These are phyloP conservation scores for Pempheris klunzingeri DNA, from an alignment of 2,797 vertebrate species.

Conservation along the genomic window DNA sequence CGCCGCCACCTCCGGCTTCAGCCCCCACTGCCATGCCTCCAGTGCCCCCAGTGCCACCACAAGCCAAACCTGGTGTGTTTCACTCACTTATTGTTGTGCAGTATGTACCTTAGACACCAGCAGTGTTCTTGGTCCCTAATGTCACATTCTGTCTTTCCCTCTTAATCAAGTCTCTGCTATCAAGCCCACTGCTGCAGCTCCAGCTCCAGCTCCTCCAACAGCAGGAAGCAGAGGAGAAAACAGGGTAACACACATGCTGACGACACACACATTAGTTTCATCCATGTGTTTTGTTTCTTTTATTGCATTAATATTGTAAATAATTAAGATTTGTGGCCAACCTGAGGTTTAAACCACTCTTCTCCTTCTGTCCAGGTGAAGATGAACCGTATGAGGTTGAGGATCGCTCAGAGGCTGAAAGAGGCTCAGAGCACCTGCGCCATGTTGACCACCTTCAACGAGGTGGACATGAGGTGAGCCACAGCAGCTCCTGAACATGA, in stretches of 20 bases:
- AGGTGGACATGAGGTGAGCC: conserved; percentile 95
- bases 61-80: conserved; percentile 83
- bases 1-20: conserved; percentile 56
- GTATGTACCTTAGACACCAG: neutral
- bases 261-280: neutral
- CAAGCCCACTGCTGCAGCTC: conserved; percentile 84
- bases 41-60: conserved; percentile 84
- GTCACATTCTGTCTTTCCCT: neutral
- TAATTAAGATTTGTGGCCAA: neutral
- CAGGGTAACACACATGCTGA: conserved; percentile 58
- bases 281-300: neutral
- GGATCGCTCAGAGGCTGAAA: conserved; percentile 95
- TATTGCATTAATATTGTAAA: neutral
- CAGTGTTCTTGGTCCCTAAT: neutral
- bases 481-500: neutral
- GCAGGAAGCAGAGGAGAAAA: conserved; percentile 87
- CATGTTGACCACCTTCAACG: conserved; percentile 97
- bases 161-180: conserved; percentile 87
- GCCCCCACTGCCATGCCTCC: conserved; percentile 88
- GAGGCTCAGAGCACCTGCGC: conserved; percentile 96
- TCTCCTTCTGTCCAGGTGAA: conserved; percentile 87
- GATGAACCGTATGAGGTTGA: conserved; percentile 96
- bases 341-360: no score
- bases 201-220: conserved; percentile 60
- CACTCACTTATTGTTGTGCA: neutral